phyloP scores from a whole-genome alignment of 2,888 invertebrate species.

The Carpatolechia fugitivella region DNA sequence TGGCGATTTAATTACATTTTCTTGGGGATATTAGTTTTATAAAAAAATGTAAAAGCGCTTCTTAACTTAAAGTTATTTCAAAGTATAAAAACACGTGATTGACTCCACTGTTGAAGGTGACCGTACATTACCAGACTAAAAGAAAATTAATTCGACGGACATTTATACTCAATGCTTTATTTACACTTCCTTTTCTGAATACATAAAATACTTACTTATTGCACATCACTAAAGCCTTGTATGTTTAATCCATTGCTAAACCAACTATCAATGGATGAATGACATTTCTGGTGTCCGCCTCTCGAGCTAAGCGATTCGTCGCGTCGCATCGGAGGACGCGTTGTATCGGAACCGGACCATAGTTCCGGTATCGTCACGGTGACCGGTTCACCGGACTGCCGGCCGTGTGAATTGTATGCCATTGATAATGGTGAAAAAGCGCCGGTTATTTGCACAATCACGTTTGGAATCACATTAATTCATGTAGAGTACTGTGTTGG shows the following conservation, averaged over 20 bases:
- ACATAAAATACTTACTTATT: too few relatives aligned
- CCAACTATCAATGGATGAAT: not conserved
- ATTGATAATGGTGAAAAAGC: not conserved
- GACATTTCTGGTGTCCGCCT: not conserved
- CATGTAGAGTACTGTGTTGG: not conserved
- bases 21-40: too few relatives aligned
- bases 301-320: slow-evolving; percentile 32
- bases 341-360: slow-evolving; percentile 59
- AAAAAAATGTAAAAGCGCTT: too few relatives aligned
- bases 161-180: too few relatives aligned
- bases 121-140: too few relatives aligned
- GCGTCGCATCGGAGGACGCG: slow-evolving; percentile 29
- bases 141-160: too few relatives aligned
- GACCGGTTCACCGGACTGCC: slow-evolving; percentile 23
- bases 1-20: too few relatives aligned
- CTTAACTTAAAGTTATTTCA: too few relatives aligned
- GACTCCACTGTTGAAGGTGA: too few relatives aligned
- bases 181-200: too few relatives aligned
- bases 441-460: not conserved
- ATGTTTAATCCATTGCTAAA: not conserved
- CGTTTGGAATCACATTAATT: not conserved
- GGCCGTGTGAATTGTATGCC: slow-evolving; percentile 29
- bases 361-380: slow-evolving; percentile 62
- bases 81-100: too few relatives aligned
- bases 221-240: not conserved